Evolutionary conservation across 2,113 vertebrate genomes (phyloP), one percentile per base, ranked within the genome.

Genomic region (Tragulus kanchil): DNA sequence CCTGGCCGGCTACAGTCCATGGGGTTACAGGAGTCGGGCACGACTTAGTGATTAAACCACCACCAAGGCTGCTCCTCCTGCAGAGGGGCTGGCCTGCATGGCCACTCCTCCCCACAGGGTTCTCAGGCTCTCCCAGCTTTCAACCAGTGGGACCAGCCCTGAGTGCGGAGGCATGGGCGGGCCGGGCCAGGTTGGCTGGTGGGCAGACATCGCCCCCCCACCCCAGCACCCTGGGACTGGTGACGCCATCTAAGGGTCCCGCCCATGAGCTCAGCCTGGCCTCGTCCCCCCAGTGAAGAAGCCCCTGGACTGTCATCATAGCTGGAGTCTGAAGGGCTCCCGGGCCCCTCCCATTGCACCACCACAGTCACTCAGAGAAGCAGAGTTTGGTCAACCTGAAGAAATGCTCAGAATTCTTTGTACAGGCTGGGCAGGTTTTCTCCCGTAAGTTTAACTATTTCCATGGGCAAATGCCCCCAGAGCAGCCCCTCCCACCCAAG

Each of bases 371-470:
- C 26, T 71, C 75, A 83, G 59, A 86, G 28, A 78, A 85, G 48
- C 23, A 65, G 25, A 69, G 62, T 54, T 59, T n/a, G 50, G 45
- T 71, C 17, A 81, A 64, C 77, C 9, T 87, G 36, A 59, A 67
- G 88, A 90, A 78, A 61, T 16, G 36, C n/a, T 84, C 17, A n/a
- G 71, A 84, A 93, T 75, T 79, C 82, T 56, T 97, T 56, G 95
- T 54, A 61, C 7, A 77, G 21, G 10, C n/a, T 52, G 54, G 59
- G 21, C 64, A 45, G 62, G 16, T 92, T 94, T 95, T 52, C 75
- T 81, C 21, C 85, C 69, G 4, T 78, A 36, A 36, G 54, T 89
- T 75, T 64, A 88, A 89, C 42, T 6, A 28, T 8, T 17, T 58
- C 58, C 8, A 28, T 15, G 61, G 52, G 45, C 89, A 95, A 97